phyloP scores from a whole-genome alignment of 1,140 invertebrate species.

The Lerema accius region DNA sequence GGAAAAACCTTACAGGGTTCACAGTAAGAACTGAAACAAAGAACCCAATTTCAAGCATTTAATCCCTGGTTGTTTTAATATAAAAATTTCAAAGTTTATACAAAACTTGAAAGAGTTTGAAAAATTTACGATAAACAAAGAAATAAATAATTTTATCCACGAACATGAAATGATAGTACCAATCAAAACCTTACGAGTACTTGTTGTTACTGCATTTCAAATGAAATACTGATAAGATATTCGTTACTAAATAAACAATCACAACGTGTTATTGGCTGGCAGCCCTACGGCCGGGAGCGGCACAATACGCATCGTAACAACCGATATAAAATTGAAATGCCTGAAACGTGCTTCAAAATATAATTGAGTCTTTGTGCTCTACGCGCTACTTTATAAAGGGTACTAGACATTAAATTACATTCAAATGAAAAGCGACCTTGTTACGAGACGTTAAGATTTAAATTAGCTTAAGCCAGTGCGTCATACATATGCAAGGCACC shows the following conservation, averaged over 20 bases:
- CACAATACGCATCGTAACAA: conserved; percentile 37
- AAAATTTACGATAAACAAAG: too few relatives aligned
- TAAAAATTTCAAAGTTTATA: too few relatives aligned
- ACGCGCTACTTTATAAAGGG: conserved; percentile 42
- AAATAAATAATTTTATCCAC: too few relatives aligned
- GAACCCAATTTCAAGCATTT: too few relatives aligned
- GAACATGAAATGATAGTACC: too few relatives aligned
- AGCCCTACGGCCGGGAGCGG: conserved; percentile 18
- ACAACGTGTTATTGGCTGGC: background rate
- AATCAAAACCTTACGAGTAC: too few relatives aligned
- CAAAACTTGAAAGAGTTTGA: too few relatives aligned
- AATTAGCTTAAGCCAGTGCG: background rate
- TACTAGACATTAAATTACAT: conserved; percentile 8
- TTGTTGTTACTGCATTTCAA: too few relatives aligned
- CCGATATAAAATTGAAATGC: conserved; percentile 63
- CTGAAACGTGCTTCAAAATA: conserved; percentile 62
- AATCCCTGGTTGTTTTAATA: too few relatives aligned
- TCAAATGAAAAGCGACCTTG: conserved; percentile 18
- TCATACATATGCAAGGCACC: conserved; percentile 42
- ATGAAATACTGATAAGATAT: background rate
- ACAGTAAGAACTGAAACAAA: too few relatives aligned
- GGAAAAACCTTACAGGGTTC: too few relatives aligned
- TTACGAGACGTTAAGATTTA: conserved; percentile 16
- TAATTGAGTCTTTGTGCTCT: conserved; percentile 54
- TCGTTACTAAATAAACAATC: background rate